Percentiles rank a stretch among this genome's conserved stretches.
phyloP scores from a whole-genome alignment of 2,113 vertebrate genomes.

The Mormyrus iriodes region DNA sequence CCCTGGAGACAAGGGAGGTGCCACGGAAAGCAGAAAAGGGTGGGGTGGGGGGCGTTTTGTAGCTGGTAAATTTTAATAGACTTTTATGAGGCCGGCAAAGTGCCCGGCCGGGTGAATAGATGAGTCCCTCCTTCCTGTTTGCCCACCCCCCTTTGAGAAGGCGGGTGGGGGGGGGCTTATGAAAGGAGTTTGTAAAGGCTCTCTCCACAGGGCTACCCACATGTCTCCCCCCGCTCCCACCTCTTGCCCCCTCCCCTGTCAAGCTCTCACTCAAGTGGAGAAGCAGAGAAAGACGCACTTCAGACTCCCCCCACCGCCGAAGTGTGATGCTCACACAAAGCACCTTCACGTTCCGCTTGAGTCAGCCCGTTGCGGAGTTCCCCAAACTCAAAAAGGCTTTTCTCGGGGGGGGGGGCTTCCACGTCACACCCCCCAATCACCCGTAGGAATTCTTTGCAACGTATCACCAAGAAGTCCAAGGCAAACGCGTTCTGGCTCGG shows the following conservation, averaged over 20 bases:
- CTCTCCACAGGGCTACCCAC: conserved; percentile 31
- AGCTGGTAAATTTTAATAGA: conserved; percentile 17
- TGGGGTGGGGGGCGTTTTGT: conserved; percentile 12
- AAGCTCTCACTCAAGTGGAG: conserved; percentile 33
- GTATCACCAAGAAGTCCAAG: conserved; percentile 11
- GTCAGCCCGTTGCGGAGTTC: background rate
- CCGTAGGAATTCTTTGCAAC: no score
- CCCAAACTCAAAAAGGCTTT: background rate
- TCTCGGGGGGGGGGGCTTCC: background rate
- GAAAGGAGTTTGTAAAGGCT: conserved; percentile 58
- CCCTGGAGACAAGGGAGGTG: background rate
- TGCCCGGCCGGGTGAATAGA: conserved; percentile 49
- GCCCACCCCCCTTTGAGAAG: conserved; percentile 54
- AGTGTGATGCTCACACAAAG: background rate
- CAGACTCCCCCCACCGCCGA: background rate
- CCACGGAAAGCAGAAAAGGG: conserved; percentile 18
- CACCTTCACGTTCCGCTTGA: background rate
- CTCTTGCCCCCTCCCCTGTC: conserved; percentile 25
- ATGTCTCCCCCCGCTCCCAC: conserved; percentile 13
- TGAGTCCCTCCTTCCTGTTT: conserved; percentile 43
- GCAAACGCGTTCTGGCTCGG: conserved; percentile 26
- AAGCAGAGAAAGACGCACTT: background rate
- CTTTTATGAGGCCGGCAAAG: conserved; percentile 18
- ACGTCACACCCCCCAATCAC: no score
- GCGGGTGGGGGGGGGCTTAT: conserved; percentile 49